Evolutionary conservation across 2,113 vertebrate genomes (phyloP), one percentile per base, ranked within the genome.

Genomic region (Bostrychus sinensis): DNA sequence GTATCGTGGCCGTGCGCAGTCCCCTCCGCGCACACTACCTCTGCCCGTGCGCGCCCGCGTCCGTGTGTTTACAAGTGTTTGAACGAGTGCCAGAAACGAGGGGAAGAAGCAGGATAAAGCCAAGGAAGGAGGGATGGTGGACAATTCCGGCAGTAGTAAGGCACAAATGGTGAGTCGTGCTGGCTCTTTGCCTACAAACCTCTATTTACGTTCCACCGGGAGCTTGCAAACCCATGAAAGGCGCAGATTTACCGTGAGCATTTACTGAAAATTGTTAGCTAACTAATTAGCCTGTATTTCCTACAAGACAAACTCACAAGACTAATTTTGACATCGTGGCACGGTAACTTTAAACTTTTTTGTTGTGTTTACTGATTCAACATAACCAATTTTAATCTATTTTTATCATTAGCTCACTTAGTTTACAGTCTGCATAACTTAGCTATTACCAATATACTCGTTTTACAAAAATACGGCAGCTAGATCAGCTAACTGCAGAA

Each of bases 91-190:
- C 88, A 89, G 82, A 59, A 61, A 77, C 69, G 73, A 88, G 89
- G 80, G n/a, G 81, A 81, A 81, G 72, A 81, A 77, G 78, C 77
- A 84, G 78, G 78, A 76, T 59, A 68, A 71, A 81, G 46, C 56
- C 50, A 16, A 83, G 83, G 71, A 83, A 87, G 78, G 86, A 92
- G 91, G 92, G 89, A 93, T 93, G 91, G 90, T 93, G 88, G 92
- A 93, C 75, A 93, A 93, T 66, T 92, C 91, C 70, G 82, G 86
- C 82, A 86, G 88, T 38, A 89, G 88, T 76, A 91, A 91, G 85
- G 86, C 89, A 30, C 91, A 92, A 80, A 93, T 91, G 91, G 92
- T 93, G 89, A 93, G 91, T 89, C 37, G 20, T 19, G 63, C 16
- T 72, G 25, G 48, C 45, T 37, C 42, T 61, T 23, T 48, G 63